Percentiles rank a stretch among this genome's conserved stretches.
Conservation (phyloP, 2,888 invertebrate species). For the Baccha elongata region DNA sequence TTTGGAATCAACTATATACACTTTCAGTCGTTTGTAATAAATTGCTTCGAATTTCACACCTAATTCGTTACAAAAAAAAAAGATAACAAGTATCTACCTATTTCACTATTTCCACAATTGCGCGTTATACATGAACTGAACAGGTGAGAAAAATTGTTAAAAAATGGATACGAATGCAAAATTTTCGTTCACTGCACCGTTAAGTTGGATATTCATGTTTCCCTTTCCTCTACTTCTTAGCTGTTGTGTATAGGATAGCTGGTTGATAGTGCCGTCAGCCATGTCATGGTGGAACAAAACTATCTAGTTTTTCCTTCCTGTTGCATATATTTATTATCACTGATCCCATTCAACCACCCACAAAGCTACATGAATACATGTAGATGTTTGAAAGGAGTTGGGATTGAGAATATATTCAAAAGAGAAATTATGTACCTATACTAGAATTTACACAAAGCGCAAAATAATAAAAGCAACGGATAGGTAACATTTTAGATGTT, state of each 20-base stretch:
- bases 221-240: background rate
- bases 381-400: no score
- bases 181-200: constrained; percentile 24
- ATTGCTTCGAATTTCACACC: constrained; percentile 43
- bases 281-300: background rate
- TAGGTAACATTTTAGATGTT: no score
- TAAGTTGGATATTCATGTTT: constrained; percentile 25
- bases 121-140: background rate
- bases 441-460: no score
- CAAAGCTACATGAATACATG: no score
- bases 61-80: constrained; percentile 42
- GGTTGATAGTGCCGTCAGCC: background rate
- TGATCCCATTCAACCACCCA: no score
- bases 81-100: no score
- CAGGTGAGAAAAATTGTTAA: constrained; percentile 21
- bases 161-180: constrained; percentile 47
- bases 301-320: constrained; percentile 17
- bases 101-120: background rate
- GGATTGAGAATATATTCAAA: no score
- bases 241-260: background rate
- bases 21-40: constrained; percentile 40
- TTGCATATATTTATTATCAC: background rate
- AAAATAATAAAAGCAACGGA: no score
- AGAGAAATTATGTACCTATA: no score
- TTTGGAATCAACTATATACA: constrained; percentile 14